Percentiles rank a stretch among this genome's conserved stretches.
phyloP scores from a whole-genome alignment of 2,797 vertebrate species.

The Anas capensis region DNA sequence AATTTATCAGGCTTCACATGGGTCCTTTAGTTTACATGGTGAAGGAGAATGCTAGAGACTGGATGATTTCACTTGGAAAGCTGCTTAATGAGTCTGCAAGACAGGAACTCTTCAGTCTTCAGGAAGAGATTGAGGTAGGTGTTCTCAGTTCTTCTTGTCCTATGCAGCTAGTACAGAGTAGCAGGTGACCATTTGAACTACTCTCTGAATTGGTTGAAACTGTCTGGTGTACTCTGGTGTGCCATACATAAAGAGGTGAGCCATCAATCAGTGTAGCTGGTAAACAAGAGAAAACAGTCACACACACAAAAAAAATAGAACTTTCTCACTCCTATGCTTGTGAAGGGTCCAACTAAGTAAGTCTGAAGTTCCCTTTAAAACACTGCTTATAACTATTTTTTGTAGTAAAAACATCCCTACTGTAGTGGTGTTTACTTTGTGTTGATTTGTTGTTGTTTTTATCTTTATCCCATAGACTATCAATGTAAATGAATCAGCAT shows the following conservation, averaged over 20 bases:
- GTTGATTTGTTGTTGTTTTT: background rate
- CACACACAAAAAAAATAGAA: background rate
- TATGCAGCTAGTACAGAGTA: background rate
- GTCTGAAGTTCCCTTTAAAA: background rate
- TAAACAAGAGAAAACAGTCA: background rate
- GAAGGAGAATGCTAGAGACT: slow-evolving; percentile 84
- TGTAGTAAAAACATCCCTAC: background rate
- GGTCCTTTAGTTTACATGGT: slow-evolving; percentile 82
- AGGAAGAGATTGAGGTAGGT: slow-evolving; percentile 86
- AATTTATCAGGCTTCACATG: slow-evolving; percentile 87
- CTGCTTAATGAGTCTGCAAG: slow-evolving; percentile 88
- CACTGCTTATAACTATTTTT: background rate
- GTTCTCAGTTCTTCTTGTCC: background rate
- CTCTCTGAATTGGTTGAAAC: background rate
- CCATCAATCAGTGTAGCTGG: background rate
- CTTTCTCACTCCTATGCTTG: background rate
- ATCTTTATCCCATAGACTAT: background rate
- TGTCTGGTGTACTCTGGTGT: background rate
- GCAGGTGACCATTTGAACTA: background rate
- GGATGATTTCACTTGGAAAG: slow-evolving; percentile 87
- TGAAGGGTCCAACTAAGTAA: background rate
- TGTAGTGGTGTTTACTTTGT: background rate
- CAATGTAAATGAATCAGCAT: background rate
- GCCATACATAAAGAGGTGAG: background rate
- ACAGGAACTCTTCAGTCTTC: slow-evolving; percentile 85